Percentiles rank a stretch among this genome's conserved stretches.
phyloP scores from a whole-genome alignment of 2,888 invertebrate genomes.

The Euclidia mi region DNA sequence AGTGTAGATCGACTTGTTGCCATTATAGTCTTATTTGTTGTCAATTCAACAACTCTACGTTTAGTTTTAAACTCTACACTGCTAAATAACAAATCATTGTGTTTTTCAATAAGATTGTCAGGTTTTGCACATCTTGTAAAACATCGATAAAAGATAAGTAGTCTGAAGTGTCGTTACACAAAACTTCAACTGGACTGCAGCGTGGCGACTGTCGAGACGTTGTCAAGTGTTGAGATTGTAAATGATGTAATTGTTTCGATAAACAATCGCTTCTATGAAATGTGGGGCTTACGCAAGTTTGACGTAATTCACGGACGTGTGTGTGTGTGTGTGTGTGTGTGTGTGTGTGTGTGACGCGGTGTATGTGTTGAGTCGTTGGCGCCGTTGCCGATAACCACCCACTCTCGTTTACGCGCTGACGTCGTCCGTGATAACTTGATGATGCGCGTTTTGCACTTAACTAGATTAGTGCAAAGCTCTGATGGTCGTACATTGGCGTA shows the following conservation, averaged over 20 bases:
- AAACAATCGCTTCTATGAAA: slow-evolving; percentile 61
- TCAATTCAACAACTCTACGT: no score
- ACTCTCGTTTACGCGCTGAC: slow-evolving; percentile 79
- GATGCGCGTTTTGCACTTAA: slow-evolving; percentile 56
- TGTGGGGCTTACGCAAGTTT: slow-evolving; percentile 66
- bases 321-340: no score
- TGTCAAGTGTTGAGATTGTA: slow-evolving; percentile 29
- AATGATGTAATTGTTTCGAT: slow-evolving; percentile 56
- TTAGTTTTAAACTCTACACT: no score
- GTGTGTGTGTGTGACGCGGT: slow-evolving; percentile 65
- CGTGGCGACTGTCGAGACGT: slow-evolving; percentile 18
- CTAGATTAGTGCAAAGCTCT: slow-evolving; percentile 45
- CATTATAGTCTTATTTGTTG: no score
- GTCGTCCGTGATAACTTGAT: slow-evolving; percentile 74
- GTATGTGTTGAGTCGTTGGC: slow-evolving; percentile 59
- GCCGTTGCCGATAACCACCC: slow-evolving; percentile 71
- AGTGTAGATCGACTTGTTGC: no score
- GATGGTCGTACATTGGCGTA: slow-evolving; percentile 21
- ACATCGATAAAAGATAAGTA: neutral
- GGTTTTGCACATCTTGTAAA: neutral
- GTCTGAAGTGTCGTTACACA: neutral
- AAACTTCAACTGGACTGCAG: slow-evolving; percentile 10
- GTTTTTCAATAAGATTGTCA: no score
- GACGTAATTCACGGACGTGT: slow-evolving; percentile 65
- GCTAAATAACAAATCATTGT: no score